Percentiles rank a stretch among this genome's conserved stretches.
These are phyloP conservation scores for Asobara japonica DNA, from an alignment of 1,140 invertebrate species.

Conservation along the genomic window DNA sequence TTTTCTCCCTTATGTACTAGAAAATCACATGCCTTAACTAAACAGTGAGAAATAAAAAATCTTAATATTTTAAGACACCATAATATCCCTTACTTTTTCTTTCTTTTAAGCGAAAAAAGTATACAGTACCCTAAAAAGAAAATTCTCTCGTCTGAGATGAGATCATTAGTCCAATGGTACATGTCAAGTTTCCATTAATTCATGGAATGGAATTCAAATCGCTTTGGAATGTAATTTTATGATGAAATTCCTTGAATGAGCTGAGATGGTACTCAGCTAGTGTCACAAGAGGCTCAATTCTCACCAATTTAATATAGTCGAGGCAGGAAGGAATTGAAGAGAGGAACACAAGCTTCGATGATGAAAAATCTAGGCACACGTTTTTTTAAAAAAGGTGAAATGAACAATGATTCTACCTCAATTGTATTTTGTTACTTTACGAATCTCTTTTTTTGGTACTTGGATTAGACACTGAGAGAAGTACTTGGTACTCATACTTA, in stretches of 20 bases:
- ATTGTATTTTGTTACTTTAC: neutral
- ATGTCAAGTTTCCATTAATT: neutral
- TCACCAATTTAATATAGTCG: constrained; percentile 6
- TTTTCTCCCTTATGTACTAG: neutral
- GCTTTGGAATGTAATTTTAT: neutral
- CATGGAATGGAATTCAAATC: neutral
- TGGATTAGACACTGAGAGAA: neutral
- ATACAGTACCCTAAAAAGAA: neutral
- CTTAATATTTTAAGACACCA: neutral
- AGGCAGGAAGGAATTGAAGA: neutral
- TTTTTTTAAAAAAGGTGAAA: neutral
- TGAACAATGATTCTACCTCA: neutral
- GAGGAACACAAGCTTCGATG: neutral
- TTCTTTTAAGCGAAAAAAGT: neutral
- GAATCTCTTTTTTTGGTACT: constrained; percentile 8
- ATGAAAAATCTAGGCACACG: constrained; percentile 15
- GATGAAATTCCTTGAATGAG: neutral
- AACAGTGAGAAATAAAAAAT: neutral
- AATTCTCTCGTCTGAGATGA: neutral
- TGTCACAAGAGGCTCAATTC: neutral
- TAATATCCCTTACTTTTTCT: neutral
- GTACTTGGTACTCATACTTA: constrained; percentile 8
- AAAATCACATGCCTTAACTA: constrained; percentile 35
- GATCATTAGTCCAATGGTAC: neutral
- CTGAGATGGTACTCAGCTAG: neutral